These are phyloP conservation scores for Saccopteryx bilineata DNA, from an alignment of 2,113 vertebrate genomes.

Conservation along the genomic window DNA sequence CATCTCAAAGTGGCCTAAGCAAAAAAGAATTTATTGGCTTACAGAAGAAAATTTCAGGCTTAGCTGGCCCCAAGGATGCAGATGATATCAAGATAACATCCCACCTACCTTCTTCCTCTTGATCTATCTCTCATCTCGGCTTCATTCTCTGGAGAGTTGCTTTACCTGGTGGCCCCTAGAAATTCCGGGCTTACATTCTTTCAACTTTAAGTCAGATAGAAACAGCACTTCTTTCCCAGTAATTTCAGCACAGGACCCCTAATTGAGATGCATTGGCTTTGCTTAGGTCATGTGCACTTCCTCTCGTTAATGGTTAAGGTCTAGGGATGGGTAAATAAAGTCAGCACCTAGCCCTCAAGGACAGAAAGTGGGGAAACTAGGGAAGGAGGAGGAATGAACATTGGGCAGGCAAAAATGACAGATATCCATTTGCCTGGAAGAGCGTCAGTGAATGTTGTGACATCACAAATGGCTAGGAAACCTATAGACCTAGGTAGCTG, in stretches of 20 bases:
- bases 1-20: conserved; percentile 21
- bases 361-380: conserved; percentile 10
- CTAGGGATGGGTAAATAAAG: not conserved
- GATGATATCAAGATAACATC: not conserved
- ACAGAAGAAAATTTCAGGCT: conserved; percentile 14
- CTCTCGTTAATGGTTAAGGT: not conserved
- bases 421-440: not conserved
- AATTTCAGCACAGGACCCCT: not conserved
- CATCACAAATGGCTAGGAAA: not conserved
- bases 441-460: not conserved
- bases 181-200: not conserved
- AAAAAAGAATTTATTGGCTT: conserved; percentile 45
- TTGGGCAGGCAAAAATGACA: not conserved
- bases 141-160: conserved; percentile 1
- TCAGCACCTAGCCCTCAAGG: not conserved
- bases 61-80: not conserved
- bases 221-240: not conserved
- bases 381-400: not conserved
- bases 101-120: not conserved
- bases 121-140: not conserved
- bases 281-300: not conserved
- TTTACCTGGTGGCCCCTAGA: not conserved
- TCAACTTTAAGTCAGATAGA: not conserved
- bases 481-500: not conserved
- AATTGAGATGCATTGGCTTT: conserved; percentile 13